phyloP scores from a whole-genome alignment of 2,113 vertebrate genomes.

The Rhinoderma darwinii region DNA sequence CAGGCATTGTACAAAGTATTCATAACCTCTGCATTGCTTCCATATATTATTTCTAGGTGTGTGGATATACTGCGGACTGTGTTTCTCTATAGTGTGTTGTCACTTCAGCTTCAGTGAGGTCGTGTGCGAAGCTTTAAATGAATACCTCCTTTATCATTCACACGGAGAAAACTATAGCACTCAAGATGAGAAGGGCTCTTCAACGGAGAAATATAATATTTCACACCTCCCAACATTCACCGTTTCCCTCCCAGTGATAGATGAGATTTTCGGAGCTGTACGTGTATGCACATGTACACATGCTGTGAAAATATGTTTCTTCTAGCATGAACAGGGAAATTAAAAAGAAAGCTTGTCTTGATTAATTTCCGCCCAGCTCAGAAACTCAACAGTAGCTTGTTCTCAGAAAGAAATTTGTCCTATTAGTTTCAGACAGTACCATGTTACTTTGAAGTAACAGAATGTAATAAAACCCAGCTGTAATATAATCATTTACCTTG shows the following conservation, averaged over 20 bases:
- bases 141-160: slow-evolving; percentile 23
- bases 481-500: slow-evolving; percentile 19
- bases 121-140: not conserved
- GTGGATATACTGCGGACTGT: not conserved
- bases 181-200: slow-evolving; percentile 12
- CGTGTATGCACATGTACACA: slow-evolving; percentile 54
- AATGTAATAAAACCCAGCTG: slow-evolving; percentile 46
- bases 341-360: slow-evolving; percentile 56
- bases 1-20: slow-evolving; percentile 8
- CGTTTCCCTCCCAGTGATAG: slow-evolving; percentile 26
- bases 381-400: slow-evolving; percentile 52
- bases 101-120: not conserved
- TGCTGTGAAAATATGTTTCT: slow-evolving; percentile 59
- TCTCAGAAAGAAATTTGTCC: slow-evolving; percentile 51
- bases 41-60: slow-evolving; percentile 33
- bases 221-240: slow-evolving; percentile 40
- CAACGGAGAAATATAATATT: slow-evolving; percentile 32
- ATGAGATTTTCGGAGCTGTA: slow-evolving; percentile 25
- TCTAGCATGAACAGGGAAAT: slow-evolving; percentile 54
- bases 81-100: slow-evolving; percentile 9
- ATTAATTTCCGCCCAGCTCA: slow-evolving; percentile 52
- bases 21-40: slow-evolving; percentile 16
- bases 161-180: not conserved
- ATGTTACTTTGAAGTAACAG: slow-evolving; percentile 47
- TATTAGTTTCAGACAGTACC: slow-evolving; percentile 4